phyloP scores from a whole-genome alignment of 2,797 vertebrate species.

The Syngnathus rostellatus region DNA sequence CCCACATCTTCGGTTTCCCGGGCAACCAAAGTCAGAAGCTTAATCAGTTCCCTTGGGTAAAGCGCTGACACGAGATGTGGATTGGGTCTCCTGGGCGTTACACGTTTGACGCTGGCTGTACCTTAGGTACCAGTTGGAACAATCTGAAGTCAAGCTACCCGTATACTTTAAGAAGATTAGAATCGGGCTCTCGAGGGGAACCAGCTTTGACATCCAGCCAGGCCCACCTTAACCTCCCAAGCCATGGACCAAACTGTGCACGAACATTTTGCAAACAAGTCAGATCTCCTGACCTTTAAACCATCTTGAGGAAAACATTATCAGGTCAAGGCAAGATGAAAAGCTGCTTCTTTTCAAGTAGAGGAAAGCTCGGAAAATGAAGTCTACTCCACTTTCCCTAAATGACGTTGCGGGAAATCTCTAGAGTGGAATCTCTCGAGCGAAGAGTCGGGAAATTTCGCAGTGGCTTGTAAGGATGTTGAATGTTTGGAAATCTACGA shows the following conservation, averaged over 20 bases:
- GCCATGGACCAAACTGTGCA: too few relatives aligned
- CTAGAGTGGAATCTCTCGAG: too few relatives aligned
- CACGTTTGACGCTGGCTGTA: background rate
- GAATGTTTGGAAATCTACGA: background rate
- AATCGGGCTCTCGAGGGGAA: background rate
- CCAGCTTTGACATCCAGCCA: background rate
- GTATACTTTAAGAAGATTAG: background rate
- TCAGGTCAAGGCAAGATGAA: too few relatives aligned
- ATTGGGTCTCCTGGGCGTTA: background rate
- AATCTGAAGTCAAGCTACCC: background rate
- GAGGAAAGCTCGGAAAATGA: too few relatives aligned
- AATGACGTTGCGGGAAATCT: too few relatives aligned
- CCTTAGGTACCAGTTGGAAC: background rate
- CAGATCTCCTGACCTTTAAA: too few relatives aligned
- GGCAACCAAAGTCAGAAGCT: background rate
- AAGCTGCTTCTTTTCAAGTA: too few relatives aligned
- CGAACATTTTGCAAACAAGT: too few relatives aligned
- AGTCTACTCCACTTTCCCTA: too few relatives aligned
- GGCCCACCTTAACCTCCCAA: background rate
- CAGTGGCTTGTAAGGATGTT: background rate
- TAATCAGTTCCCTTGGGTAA: background rate
- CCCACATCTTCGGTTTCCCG: background rate
- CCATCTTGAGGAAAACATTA: too few relatives aligned
- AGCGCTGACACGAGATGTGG: background rate
- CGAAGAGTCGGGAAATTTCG: background rate